Base-by-base conservation (phyloP, 2,888 invertebrate species). In the Calameuta idolon region DNA sequence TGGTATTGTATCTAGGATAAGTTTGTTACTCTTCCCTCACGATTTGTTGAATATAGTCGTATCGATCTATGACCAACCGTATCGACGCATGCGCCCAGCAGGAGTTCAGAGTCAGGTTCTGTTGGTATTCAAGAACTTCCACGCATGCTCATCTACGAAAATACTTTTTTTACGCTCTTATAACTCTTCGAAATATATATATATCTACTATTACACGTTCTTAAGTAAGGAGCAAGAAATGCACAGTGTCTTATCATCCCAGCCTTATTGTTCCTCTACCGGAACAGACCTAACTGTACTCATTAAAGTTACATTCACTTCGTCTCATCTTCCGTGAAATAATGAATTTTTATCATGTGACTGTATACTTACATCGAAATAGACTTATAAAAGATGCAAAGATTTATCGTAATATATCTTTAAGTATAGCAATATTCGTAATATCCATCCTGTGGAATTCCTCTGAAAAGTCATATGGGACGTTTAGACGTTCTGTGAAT, bases 41-140 rank as follows among this genome's bases (percentile, higher is more conserved):
- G 71, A 33, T 34, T 71, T 77, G 79, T 79, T 81, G 80, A 77
- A 81, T 79, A 80, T 79, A 80, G 79, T 73, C 73, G 75, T 77
- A 77, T 80, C 82, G 80, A 84, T 84, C 83, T 83, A 83, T 83
- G 80, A 82, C 79, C 80, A 79, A 80, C 73, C 77, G 69, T 76
- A 73, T 34, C 73, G 73, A 77, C 82, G 82, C 83, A 82, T 84
- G 84, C 83, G 83, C 80, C 30, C 23, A 55, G 23, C 55, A 55
- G 9, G 55, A 55, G 55, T 55, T 55, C 55, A 55, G 9, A 55
- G 55, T 55, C 55, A 55, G 55, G 23, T 55, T 55, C 55, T 55
- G 23, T 55, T 55, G 55, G 55, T 55, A 15, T 55, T 23, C 55
- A 55, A 55, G 55, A 55, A 23, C 55, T 9, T 55, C 55, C 55